phyloP scores from a whole-genome alignment of 2,113 vertebrate genomes.

The Cyanocitta stelleri region DNA sequence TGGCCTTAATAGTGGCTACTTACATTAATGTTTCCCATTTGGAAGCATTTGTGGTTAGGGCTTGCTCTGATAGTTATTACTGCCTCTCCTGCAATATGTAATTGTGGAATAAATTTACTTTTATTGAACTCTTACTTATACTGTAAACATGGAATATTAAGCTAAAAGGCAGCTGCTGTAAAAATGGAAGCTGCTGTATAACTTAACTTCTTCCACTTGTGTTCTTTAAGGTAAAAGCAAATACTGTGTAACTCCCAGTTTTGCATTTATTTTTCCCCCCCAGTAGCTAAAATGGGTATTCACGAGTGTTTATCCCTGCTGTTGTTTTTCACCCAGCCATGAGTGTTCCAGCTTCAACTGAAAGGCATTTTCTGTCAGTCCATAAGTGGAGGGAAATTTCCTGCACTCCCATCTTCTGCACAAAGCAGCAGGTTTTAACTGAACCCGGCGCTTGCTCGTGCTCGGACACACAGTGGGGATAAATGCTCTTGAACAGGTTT shows the following conservation, averaged over 20 bases:
- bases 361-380: background rate
- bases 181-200: background rate
- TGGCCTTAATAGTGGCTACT: background rate
- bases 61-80: background rate
- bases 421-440: background rate
- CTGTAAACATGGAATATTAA: background rate
- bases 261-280: fast-evolving
- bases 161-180: background rate
- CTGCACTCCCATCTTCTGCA: background rate
- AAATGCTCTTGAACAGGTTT: background rate
- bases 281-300: background rate
- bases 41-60: background rate
- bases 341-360: background rate
- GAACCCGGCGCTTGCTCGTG: background rate
- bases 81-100: background rate
- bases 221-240: background rate
- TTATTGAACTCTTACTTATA: slow-evolving; percentile 13
- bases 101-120: slow-evolving; percentile 9
- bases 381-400: background rate
- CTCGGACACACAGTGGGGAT: background rate
- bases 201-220: background rate
- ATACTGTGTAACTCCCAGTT: background rate
- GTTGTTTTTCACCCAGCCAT: background rate
- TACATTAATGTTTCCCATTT: background rate
- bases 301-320: background rate